Conservation (phyloP, 2,888 invertebrate species). For the Xanthorhoe designata region DNA sequence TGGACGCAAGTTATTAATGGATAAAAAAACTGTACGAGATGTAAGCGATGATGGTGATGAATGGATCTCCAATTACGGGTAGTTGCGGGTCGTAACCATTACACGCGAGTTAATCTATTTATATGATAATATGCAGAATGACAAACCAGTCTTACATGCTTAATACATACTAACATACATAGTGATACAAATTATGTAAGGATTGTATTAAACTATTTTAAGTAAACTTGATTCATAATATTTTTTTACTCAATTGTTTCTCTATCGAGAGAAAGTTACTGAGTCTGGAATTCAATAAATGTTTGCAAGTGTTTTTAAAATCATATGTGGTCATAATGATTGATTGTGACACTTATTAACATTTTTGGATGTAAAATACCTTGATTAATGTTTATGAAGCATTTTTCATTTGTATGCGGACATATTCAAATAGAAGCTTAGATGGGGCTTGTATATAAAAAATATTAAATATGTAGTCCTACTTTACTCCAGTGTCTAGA, state of each 20-base stretch:
- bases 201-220: too few relatives aligned
- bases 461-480: constrained; percentile 55
- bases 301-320: not conserved
- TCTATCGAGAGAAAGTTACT: not conserved
- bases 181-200: too few relatives aligned
- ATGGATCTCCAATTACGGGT: too few relatives aligned
- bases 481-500: constrained; percentile 69
- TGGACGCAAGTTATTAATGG: too few relatives aligned
- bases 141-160: too few relatives aligned
- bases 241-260: not conserved
- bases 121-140: too few relatives aligned
- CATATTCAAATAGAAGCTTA: not conserved
- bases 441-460: constrained; percentile 10
- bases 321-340: not conserved
- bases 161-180: too few relatives aligned
- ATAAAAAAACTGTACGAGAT: too few relatives aligned
- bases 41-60: too few relatives aligned
- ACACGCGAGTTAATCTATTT: too few relatives aligned
- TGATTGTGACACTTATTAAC: not conserved
- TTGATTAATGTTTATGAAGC: not conserved
- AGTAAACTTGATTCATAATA: too few relatives aligned
- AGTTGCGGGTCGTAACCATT: too few relatives aligned
- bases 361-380: not conserved
- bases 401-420: not conserved
- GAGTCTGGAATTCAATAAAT: not conserved